Percentiles rank a stretch among this genome's conserved stretches.
Conservation (phyloP, 2,113 vertebrate species). For the Shinisaurus crocodilurus region DNA sequence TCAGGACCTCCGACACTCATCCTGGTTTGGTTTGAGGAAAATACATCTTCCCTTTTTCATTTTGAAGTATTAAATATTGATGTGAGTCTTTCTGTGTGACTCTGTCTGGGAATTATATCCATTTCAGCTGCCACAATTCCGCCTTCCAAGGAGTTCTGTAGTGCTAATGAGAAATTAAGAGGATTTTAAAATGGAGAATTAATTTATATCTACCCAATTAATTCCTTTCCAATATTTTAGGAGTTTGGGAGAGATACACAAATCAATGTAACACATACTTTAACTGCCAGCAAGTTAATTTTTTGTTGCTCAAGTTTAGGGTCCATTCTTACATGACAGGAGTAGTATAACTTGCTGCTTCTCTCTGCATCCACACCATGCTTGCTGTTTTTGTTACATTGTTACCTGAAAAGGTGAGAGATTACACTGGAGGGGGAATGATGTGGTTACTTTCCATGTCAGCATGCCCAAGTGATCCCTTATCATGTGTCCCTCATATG, state of each 20-base stretch:
- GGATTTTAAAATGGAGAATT: not conserved
- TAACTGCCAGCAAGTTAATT: not conserved
- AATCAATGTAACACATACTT: not conserved
- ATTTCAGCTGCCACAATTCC: not conserved
- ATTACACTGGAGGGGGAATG: not conserved
- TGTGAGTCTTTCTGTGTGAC: not conserved
- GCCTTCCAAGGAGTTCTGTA: not conserved
- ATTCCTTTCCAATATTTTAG: not conserved
- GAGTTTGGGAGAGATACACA: not conserved
- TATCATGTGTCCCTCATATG: too few species aligned
- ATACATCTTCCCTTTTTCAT: not conserved
- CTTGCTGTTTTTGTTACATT: not conserved
- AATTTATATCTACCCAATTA: not conserved
- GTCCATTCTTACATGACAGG: not conserved
- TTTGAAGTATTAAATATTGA: constrained; percentile 7
- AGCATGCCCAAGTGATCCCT: not conserved
- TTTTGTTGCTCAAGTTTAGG: not conserved
- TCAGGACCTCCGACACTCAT: not conserved
- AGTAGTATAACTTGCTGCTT: not conserved
- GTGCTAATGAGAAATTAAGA: rapidly evolving
- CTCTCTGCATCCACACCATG: not conserved
- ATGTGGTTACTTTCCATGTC: not conserved
- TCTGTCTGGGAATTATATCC: not conserved
- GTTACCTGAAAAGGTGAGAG: not conserved
- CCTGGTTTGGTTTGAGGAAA: constrained; percentile 9